Evolutionary conservation across 64 coral and sea anemone species (phyloP), one percentile per base, ranked within the genome.

Genomic region (Montipora sp.): DNA sequence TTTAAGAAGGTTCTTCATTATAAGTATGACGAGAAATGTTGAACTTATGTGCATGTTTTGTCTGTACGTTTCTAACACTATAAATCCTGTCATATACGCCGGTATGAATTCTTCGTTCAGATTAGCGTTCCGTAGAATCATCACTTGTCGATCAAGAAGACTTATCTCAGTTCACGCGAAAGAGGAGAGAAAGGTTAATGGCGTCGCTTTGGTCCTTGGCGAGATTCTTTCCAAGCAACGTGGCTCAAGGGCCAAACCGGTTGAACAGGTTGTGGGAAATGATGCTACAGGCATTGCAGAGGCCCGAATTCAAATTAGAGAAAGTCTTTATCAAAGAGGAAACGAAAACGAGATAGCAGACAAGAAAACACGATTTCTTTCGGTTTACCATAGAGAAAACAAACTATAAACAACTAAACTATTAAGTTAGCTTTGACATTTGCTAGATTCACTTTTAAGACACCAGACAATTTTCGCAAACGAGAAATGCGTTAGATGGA

Each of bases 91-190:
- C 82, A 84, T 84, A 84, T 84, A 84, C 47, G 59, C 82, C 1
- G 82, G 82, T 14, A 84, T 84, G 82, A 84, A 84, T 84, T 70
- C 63, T n/a, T 48, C 60, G 27, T 84, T 84, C 46, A 67, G 82
- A 49, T 67, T 16, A 27, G 82, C 69, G 82, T 70, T 84, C 45
- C 82, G 82, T 22, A 45, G 82, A 14, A 84, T 84, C 46, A 21
- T 84, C 46, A 49, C 63, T 3, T 84, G 61, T 71, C 46, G 16
- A 70, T 84, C 82, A 9, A 70, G 22, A 16, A 22, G 22, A 23
- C 6, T 61, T 5, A 22, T 63, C 3, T 44, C 8, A 12, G 27
- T 22, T 3, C 22, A 61, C 15, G 12, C 53, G 4, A 61, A 10
- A 63, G 10, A 16, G 11, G 21, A 16, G 16, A 15, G 79, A 63